Conservation (phyloP, 2,888 invertebrate species). For the Craniophora ligustri region DNA sequence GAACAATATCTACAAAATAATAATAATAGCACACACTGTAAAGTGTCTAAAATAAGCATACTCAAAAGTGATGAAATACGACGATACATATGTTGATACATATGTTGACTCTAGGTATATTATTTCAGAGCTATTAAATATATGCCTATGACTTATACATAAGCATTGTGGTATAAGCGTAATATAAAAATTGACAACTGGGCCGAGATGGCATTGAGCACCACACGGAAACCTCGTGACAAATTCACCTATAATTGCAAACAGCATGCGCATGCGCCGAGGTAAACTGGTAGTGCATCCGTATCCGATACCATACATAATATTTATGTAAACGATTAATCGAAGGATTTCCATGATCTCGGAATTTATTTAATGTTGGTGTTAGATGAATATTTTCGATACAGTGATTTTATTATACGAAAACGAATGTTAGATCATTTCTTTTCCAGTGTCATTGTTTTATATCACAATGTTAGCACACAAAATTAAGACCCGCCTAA, state of each 20-base stretch:
- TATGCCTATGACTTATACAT: slow-evolving; percentile 4
- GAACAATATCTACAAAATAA: no score
- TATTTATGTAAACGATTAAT: slow-evolving; percentile 48
- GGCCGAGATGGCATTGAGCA: slow-evolving; percentile 38
- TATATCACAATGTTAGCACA: no score
- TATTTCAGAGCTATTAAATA: neutral
- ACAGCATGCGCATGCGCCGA: slow-evolving; percentile 39
- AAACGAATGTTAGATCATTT: no score
- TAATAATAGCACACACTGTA: no score
- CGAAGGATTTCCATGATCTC: slow-evolving; percentile 47
- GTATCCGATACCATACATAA: slow-evolving; percentile 57
- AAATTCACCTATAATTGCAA: slow-evolving; percentile 54
- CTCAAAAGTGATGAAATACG: no score
- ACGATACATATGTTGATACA: no score
- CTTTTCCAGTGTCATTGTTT: no score
- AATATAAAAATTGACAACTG: slow-evolving; percentile 3
- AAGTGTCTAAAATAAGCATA: no score
- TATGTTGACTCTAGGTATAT: no score
- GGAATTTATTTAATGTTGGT: slow-evolving; percentile 5
- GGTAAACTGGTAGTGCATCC: slow-evolving; percentile 52
- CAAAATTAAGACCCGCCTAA: no score
- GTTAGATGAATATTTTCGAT: no score
- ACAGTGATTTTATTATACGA: no score
- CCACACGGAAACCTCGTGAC: slow-evolving; percentile 53
- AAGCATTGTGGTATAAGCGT: slow-evolving; percentile 1